These are phyloP conservation scores for Barbus barbus DNA, from an alignment of 2,113 vertebrate genomes.

Conservation along the genomic window DNA sequence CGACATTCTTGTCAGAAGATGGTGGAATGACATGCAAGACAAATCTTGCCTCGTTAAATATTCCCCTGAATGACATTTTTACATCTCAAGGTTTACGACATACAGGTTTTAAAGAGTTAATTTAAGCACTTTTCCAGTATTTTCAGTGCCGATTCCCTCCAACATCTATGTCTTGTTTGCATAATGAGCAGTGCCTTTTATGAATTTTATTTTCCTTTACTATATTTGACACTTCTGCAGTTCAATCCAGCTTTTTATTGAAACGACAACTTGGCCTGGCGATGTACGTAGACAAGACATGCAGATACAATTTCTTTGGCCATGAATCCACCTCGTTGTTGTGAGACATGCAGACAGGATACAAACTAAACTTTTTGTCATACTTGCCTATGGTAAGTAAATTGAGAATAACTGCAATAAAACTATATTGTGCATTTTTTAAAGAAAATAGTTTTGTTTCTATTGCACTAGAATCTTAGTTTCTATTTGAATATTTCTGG, in stretches of 20 bases:
- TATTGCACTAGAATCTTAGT: not conserved
- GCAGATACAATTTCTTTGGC: not conserved
- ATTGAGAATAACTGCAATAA: not conserved
- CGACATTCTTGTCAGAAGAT: constrained; percentile 31
- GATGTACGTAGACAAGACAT: not conserved
- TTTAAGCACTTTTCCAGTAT: not conserved
- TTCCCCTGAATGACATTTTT: constrained; percentile 1
- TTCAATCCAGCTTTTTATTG: not conserved
- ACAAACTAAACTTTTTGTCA: not conserved
- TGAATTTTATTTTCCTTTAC: not conserved
- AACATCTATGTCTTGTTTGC: not conserved
- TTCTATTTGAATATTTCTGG: no score
- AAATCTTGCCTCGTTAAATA: constrained; percentile 26
- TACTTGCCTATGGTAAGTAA: not conserved
- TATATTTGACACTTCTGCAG: not conserved
- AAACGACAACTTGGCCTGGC: not conserved
- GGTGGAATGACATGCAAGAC: constrained; percentile 39
- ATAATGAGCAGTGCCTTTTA: not conserved
- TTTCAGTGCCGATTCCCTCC: not conserved
- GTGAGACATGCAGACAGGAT: not conserved
- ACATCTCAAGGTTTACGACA: constrained; percentile 15
- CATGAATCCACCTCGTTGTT: not conserved
- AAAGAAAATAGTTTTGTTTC: no score
- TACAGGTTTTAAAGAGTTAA: not conserved
- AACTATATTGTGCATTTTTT: not conserved